Evolutionary conservation across 2,888 invertebrate genomes (phyloP).

Genomic region (Agriopis marginaria): DNA sequence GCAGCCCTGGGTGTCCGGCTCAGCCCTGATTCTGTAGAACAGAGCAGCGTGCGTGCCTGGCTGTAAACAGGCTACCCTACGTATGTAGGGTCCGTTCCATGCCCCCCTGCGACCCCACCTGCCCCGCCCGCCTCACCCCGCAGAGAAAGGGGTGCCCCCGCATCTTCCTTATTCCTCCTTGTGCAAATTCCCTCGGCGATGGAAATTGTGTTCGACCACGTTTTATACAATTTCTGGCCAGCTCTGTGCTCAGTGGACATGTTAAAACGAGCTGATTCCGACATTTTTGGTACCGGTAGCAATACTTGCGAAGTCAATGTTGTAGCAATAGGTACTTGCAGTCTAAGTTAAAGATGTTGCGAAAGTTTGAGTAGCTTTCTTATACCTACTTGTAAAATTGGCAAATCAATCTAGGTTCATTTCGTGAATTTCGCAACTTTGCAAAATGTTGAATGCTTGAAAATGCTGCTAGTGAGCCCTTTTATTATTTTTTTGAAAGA

Average conservation of each 20-base stretch:
- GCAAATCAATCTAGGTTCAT: background rate
- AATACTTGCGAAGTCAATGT: background rate
- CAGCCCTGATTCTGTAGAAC: constrained; percentile 84
- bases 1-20: constrained; percentile 82
- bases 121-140: constrained; percentile 56
- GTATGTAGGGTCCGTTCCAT: constrained; percentile 80
- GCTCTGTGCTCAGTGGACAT: constrained; percentile 56
- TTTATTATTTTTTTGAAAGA: no score
- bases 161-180: constrained; percentile 85
- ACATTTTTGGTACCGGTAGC: constrained; percentile 1
- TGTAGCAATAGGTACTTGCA: background rate
- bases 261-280: constrained; percentile 45
- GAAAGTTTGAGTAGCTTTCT: no score
- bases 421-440: no score
- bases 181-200: constrained; percentile 86
- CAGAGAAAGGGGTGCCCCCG: constrained; percentile 82
- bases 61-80: constrained; percentile 83
- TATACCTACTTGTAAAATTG: no score
- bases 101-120: constrained; percentile 57
- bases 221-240: constrained; percentile 86
- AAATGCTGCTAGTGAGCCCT: no score
- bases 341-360: no score
- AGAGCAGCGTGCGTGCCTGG: constrained; percentile 84
- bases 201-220: constrained; percentile 85
- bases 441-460: no score